phyloP scores from a whole-genome alignment of 2,888 invertebrate genomes.

The Philhelius pedissequus region DNA sequence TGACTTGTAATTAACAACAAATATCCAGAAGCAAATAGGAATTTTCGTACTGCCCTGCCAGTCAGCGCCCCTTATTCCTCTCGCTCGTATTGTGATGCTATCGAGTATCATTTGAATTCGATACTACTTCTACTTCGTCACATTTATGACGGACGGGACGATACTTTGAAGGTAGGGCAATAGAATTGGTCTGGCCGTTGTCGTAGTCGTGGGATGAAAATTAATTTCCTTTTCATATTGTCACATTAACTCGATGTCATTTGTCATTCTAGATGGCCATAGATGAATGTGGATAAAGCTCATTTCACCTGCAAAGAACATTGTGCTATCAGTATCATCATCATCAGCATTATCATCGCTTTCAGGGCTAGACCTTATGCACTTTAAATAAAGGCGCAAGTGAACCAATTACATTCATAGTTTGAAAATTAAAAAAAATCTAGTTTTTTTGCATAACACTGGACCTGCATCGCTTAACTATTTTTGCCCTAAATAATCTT shows the following conservation, averaged over 20 bases:
- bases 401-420: too few species aligned
- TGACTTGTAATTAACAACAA: conserved; percentile 66
- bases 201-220: conserved; percentile 34
- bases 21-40: conserved; percentile 19
- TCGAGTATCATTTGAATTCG: conserved; percentile 58
- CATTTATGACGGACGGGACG: conserved; percentile 34
- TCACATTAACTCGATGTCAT: conserved; percentile 71
- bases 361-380: neutral
- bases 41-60: neutral
- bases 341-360: neutral
- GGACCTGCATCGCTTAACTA: too few species aligned
- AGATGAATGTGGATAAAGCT: conserved; percentile 40
- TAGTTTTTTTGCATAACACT: too few species aligned
- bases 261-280: conserved; percentile 69
- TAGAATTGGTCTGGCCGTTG: neutral
- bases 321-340: conserved; percentile 36
- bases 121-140: conserved; percentile 39
- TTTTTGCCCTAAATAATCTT: too few species aligned
- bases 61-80: neutral
- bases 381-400: neutral
- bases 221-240: conserved; percentile 69
- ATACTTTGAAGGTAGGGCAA: neutral
- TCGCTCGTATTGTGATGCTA: conserved; percentile 16
- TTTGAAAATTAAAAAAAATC: too few species aligned
- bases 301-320: conserved; percentile 55